A percentile compares a stretch with the other conserved stretches of the same genome.
phyloP scores from a whole-genome alignment of 2,113 vertebrate genomes.

The Osmerus eperlanus region DNA sequence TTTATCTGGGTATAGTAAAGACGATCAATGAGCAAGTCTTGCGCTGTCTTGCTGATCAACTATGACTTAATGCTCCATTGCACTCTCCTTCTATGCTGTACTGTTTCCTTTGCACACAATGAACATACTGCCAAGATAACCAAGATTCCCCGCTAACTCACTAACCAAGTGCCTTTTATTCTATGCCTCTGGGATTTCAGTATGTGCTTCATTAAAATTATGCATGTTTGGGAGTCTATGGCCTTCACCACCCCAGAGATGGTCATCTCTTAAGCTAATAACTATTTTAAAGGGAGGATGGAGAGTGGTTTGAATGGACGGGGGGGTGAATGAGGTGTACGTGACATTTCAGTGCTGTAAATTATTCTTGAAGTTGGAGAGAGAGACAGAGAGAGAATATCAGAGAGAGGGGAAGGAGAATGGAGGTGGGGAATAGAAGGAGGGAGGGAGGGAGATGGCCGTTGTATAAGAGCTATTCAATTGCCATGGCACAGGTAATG shows the following conservation, averaged over 20 bases:
- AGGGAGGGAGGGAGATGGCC: conserved; percentile 47
- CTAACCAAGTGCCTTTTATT: conserved; percentile 18
- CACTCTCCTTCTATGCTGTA: neutral
- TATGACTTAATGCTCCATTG: conserved; percentile 30
- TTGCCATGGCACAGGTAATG: conserved; percentile 13
- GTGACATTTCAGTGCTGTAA: conserved; percentile 57
- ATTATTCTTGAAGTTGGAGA: conserved; percentile 51
- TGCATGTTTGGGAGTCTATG: too few species aligned
- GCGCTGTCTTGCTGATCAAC: conserved; percentile 41
- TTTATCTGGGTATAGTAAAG: conserved; percentile 88
- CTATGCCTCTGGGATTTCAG: neutral
- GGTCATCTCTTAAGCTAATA: conserved; percentile 17
- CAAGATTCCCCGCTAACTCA: conserved; percentile 1
- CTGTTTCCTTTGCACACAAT: neutral
- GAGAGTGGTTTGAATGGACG: neutral
- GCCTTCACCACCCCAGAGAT: too few species aligned
- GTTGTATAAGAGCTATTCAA: conserved; percentile 34
- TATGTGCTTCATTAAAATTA: neutral
- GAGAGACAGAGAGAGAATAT: conserved; percentile 16
- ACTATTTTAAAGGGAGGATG: conserved; percentile 15
- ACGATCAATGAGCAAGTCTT: conserved; percentile 27
- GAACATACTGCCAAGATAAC: neutral
- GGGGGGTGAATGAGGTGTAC: neutral
- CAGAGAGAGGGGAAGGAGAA: conserved; percentile 19
- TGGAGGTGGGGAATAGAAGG: conserved; percentile 9